Conservation (phyloP, 2,797 vertebrate species). For the Poliocrania exsul region DNA sequence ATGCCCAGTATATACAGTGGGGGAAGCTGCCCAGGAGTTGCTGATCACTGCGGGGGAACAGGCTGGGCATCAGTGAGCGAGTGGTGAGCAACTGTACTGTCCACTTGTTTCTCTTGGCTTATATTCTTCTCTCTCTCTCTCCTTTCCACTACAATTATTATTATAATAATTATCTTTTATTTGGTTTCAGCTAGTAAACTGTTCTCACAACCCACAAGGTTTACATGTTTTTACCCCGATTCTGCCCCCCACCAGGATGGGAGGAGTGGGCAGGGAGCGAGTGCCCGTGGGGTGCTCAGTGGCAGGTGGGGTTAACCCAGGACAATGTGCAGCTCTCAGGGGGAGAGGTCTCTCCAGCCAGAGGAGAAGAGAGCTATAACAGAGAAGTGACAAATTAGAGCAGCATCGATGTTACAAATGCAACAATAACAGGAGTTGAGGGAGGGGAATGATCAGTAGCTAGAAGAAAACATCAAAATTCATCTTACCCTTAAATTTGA, state of each 20-base stretch:
- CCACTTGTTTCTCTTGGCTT: neutral
- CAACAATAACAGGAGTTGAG: neutral
- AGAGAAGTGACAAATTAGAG: neutral
- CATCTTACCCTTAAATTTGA: neutral
- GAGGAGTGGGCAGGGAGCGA: neutral
- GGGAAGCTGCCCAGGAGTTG: neutral
- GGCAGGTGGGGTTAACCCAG: neutral
- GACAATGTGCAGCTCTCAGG: neutral
- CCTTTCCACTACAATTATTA: neutral
- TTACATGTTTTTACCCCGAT: accelerated
- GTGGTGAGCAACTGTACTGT: neutral
- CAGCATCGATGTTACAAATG: neutral
- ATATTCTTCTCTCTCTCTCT: neutral
- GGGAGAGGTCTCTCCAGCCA: neutral
- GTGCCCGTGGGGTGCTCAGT: accelerated
- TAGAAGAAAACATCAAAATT: neutral
- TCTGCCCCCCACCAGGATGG: neutral
- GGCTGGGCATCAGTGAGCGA: neutral
- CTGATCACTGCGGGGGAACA: neutral
- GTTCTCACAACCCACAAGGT: neutral
- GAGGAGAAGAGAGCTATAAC: neutral
- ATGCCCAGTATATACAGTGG: neutral
- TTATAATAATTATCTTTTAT: neutral
- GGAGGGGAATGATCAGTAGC: neutral
- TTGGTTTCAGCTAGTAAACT: neutral